These are phyloP conservation scores for Urechis unicinctus DNA, from an alignment of 2,888 invertebrate species.

Conservation along the genomic window DNA sequence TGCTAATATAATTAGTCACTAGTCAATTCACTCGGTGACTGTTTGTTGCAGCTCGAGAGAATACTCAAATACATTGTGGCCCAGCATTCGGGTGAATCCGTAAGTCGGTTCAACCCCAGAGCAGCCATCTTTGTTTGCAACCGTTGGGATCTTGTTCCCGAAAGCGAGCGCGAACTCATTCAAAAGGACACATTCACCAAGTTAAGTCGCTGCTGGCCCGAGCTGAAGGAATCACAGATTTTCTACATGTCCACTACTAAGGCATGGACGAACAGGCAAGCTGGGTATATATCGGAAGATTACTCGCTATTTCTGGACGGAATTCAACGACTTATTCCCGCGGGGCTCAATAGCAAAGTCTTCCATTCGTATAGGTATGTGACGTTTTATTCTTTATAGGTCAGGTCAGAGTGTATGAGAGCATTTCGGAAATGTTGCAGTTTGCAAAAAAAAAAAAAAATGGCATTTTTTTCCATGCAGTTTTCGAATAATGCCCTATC, in stretches of 20 bases:
- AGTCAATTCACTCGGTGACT: not conserved
- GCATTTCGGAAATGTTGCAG: too few species aligned
- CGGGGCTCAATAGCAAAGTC: slow-evolving; percentile 25
- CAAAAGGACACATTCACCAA: slow-evolving; percentile 25
- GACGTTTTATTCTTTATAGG: not conserved
- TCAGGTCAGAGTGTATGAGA: too few species aligned
- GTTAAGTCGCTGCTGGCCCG: slow-evolving; percentile 31
- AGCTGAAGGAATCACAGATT: slow-evolving; percentile 20
- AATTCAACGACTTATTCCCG: slow-evolving; percentile 24
- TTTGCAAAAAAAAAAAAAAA: too few species aligned
- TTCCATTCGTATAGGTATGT: slow-evolving; percentile 32
- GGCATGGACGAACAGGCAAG: slow-evolving; percentile 23
- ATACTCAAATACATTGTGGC: slow-evolving; percentile 22
- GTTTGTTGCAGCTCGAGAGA: slow-evolving; percentile 23
- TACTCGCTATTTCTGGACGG: slow-evolving; percentile 25
- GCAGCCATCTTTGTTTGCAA: slow-evolving; percentile 40
- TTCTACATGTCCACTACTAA: slow-evolving; percentile 28
- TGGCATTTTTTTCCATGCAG: too few species aligned
- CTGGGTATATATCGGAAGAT: slow-evolving; percentile 32
- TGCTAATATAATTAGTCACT: too few species aligned
- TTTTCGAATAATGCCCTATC: too few species aligned
- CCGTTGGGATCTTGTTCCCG: slow-evolving; percentile 36
- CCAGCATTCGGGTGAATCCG: slow-evolving; percentile 18
- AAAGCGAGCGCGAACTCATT: slow-evolving; percentile 24
- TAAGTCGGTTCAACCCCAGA: slow-evolving; percentile 28